Evolutionary conservation across 2,888 invertebrate genomes (phyloP).

Genomic region (Cephus nigrinus): DNA sequence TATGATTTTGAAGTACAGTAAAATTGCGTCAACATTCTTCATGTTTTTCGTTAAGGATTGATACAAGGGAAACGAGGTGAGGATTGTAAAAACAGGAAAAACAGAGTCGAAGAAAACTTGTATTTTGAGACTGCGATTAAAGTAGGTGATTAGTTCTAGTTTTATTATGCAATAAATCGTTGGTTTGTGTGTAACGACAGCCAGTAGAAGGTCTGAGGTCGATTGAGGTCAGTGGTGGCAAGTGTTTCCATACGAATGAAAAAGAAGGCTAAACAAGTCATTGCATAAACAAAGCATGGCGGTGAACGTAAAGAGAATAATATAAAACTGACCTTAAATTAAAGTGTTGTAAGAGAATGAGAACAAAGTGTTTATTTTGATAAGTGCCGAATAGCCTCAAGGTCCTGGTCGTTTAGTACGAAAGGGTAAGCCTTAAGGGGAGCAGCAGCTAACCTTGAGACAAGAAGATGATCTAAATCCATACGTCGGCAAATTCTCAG

Average conservation of each 20-base stretch:
- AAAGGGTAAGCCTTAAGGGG: not conserved
- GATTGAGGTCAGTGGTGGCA: not conserved
- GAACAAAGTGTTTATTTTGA: not conserved
- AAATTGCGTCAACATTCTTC: not conserved
- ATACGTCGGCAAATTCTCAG: not conserved
- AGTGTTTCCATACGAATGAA: not conserved
- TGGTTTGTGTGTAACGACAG: not conserved
- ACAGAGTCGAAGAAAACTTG: not conserved
- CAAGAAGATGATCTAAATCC: not conserved
- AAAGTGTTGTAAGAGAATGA: not conserved
- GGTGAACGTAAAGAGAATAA: not conserved
- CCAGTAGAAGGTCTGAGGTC: not conserved
- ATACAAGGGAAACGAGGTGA: not conserved
- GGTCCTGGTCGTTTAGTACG: not conserved
- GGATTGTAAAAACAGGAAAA: not conserved
- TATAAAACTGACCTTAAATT: not conserved
- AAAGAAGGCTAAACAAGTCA: not conserved
- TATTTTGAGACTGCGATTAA: not conserved
- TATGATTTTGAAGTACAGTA: too few relatives aligned
- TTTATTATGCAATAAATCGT: not conserved
- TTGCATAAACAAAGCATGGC: not conserved
- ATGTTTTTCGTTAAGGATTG: not conserved
- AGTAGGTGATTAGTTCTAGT: not conserved
- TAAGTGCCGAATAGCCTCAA: not conserved
- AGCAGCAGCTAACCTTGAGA: not conserved